Evolutionary conservation across 2,113 vertebrate species (phyloP), one percentile per base, ranked within the genome.

Genomic region (Myotis lucifugus): DNA sequence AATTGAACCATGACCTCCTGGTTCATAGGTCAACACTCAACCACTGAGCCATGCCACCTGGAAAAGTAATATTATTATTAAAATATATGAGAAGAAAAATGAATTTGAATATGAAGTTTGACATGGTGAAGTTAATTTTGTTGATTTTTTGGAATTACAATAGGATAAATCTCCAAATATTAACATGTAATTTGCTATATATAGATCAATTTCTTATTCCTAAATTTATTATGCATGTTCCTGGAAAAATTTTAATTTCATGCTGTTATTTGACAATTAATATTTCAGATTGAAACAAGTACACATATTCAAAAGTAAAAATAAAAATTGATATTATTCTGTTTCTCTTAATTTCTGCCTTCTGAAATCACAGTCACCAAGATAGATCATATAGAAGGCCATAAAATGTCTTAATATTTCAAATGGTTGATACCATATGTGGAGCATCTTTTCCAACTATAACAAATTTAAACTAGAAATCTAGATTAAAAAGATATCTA

Each of bases 61-160:
- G 46, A 27, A 92, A 94, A 92, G 32, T 69, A 85, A 87, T 79
- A 64, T 72, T 88, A 66, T 83, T 52, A 81, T 48, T 64, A 64
- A 95, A 87, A 91, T 32, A 72, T 34, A 29, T 9, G 69, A 79
- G 42, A 87, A 90, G 40, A 9, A 85, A 88, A 85, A 70, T 78
- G 95, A 72, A 74, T 93, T 90, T 81, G 17, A 91, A 95, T 69
- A 34, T 88, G 42, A 94, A 32, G 84, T 94, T 84, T 85, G 19
- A 87, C 25, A 76, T 81, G 85, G 21, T 37, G 67, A 95, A 95
- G 18, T 67, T 77, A 34, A 48, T 93, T 96, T 95, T 95, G 40
- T 67, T 92, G 85, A 92, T 94, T 95, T 93, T 76, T 88, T 97
- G 13, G 59, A 91, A 94, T 77, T 78, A 93, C 52, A 4, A 77